Evolutionary conservation across 2,888 invertebrate genomes (phyloP).

Genomic region (Epistrophella euchroma): DNA sequence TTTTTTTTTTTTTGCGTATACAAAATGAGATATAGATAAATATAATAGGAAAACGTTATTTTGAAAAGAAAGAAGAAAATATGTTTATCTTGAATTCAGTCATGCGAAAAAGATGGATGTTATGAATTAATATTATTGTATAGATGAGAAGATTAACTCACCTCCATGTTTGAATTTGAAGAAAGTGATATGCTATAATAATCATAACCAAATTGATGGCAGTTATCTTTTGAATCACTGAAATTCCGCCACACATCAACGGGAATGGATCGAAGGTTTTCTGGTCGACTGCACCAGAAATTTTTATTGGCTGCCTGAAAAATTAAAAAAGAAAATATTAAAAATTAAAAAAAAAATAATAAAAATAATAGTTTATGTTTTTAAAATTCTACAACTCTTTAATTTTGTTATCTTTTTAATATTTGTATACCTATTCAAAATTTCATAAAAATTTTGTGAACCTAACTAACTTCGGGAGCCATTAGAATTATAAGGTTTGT

Average conservation of each 20-base stretch:
- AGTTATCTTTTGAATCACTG: conserved; percentile 87
- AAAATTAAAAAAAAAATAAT: too few relatives aligned
- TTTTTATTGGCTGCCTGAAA: conserved; percentile 87
- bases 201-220: conserved; percentile 85
- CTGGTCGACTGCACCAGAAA: conserved; percentile 89
- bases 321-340: background rate
- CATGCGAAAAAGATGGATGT: background rate
- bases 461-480: too few relatives aligned
- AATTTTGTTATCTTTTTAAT: too few relatives aligned
- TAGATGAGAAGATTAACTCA: conserved; percentile 61
- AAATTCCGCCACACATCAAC: conserved; percentile 87
- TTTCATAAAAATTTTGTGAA: too few relatives aligned
- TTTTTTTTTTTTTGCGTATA: background rate
- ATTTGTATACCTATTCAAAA: too few relatives aligned
- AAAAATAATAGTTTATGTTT: too few relatives aligned
- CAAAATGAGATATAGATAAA: background rate
- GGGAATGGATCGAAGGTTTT: conserved; percentile 85
- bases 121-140: background rate
- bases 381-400: too few relatives aligned
- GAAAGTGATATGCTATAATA: conserved; percentile 80
- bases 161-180: conserved; percentile 77
- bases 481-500: too few relatives aligned
- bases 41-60: background rate
- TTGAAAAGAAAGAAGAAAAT: background rate
- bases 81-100: background rate